phyloP scores from a whole-genome alignment of 2,888 invertebrate genomes.

The Erebia epiphron region DNA sequence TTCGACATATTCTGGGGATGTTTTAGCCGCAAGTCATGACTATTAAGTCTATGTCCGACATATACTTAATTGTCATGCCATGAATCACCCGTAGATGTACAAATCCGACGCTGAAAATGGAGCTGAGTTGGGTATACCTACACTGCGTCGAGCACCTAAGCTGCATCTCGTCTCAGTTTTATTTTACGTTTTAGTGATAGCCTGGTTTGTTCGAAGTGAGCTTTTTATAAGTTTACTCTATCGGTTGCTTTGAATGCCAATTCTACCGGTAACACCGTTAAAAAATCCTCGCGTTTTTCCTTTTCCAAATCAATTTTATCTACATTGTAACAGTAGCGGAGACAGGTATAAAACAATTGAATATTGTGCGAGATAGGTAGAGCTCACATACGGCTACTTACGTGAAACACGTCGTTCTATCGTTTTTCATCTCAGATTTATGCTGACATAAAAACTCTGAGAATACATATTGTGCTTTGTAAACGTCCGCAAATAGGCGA shows the following conservation, averaged over 20 bases:
- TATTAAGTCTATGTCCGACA: no score
- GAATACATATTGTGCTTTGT: conserved; percentile 75
- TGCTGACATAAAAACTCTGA: conserved; percentile 68
- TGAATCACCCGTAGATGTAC: no score
- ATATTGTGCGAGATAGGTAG: not conserved
- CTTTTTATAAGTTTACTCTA: not conserved
- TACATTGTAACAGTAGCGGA: not conserved
- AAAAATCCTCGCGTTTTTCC: not conserved
- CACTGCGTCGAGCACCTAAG: no score
- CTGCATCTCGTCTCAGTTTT: no score
- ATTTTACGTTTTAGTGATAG: no score
- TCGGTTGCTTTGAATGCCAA: no score
- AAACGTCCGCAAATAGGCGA: conserved; percentile 60
- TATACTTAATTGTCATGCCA: no score
- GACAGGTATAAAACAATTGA: not conserved
- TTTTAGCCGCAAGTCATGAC: no score
- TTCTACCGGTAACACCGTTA: not conserved
- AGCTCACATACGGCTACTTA: conserved; percentile 49
- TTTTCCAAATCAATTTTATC: not conserved
- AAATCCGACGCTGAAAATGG: no score
- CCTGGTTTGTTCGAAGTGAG: not conserved
- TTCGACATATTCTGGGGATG: no score
- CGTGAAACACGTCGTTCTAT: conserved; percentile 51
- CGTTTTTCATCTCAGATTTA: conserved; percentile 72
- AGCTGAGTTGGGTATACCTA: no score